Conservation (phyloP, 2,797 vertebrate genomes). For the Fistularia tabacaria region DNA sequence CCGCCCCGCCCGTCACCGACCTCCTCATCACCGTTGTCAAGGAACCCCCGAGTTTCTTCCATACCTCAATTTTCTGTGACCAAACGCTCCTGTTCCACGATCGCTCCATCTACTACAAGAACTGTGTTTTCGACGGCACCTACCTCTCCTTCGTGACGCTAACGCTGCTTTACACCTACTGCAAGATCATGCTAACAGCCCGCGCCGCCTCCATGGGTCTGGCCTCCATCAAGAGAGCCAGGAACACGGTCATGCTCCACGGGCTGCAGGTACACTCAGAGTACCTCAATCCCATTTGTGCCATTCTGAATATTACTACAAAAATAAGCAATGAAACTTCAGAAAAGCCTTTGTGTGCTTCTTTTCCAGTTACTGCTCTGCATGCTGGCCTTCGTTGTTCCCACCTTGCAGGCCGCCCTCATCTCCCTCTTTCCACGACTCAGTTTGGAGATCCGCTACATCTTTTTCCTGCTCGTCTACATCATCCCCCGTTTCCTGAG, state of each 20-base stretch:
- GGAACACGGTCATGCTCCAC: slow-evolving; percentile 77
- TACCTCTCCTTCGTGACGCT: slow-evolving; percentile 76
- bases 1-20: slow-evolving; percentile 65
- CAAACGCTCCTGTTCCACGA: slow-evolving; percentile 70
- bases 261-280: slow-evolving; percentile 73
- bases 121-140: slow-evolving; percentile 69
- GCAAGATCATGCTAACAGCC: slow-evolving; percentile 72
- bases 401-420: slow-evolving; percentile 73
- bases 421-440: slow-evolving; percentile 71
- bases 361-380: slow-evolving; percentile 70
- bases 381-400: slow-evolving; percentile 77
- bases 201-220: slow-evolving; percentile 66
- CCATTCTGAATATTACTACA: too few relatives aligned
- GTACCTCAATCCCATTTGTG: too few relatives aligned
- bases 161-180: slow-evolving; percentile 76
- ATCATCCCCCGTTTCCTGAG: slow-evolving; percentile 79
- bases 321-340: neutral
- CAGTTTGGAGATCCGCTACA: slow-evolving; percentile 74
- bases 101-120: slow-evolving; percentile 76
- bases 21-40: slow-evolving; percentile 66
- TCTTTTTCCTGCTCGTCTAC: slow-evolving; percentile 78
- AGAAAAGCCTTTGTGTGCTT: neutral
- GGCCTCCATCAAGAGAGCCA: slow-evolving; percentile 61
- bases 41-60: slow-evolving; percentile 59
- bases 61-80: slow-evolving; percentile 69